phyloP scores from a whole-genome alignment of 2,888 invertebrate genomes.

The Bruchidius siliquastri region DNA sequence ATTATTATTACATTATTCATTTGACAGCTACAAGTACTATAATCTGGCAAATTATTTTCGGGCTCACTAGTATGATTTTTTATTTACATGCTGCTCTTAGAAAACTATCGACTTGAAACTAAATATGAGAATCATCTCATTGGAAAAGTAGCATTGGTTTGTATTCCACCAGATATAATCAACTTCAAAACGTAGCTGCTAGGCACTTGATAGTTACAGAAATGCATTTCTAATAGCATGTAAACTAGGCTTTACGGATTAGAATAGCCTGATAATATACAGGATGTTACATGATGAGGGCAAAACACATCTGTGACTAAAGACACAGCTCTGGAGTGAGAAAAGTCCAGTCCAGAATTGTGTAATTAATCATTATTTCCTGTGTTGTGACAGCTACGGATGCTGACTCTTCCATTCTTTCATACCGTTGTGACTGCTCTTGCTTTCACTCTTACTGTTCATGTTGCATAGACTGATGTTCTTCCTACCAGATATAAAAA shows the following conservation, averaged over 20 bases:
- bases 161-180: conserved; percentile 48
- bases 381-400: too few relatives aligned
- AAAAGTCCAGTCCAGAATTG: too few relatives aligned
- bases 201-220: neutral
- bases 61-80: conserved; percentile 12
- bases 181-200: neutral
- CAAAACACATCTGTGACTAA: neutral
- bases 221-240: neutral
- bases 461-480: neutral
- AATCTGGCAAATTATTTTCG: neutral
- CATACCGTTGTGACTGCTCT: too few relatives aligned
- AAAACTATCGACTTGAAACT: conserved; percentile 96
- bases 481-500: too few relatives aligned
- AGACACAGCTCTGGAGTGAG: too few relatives aligned
- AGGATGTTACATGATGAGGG: neutral
- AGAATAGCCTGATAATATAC: neutral
- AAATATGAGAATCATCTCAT: conserved; percentile 97
- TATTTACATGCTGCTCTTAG: conserved; percentile 58
- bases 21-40: neutral
- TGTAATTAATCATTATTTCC: too few relatives aligned
- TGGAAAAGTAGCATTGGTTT: conserved; percentile 93
- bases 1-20: too few relatives aligned
- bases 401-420: too few relatives aligned
- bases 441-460: neutral
- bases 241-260: neutral